phyloP scores from a whole-genome alignment of 2,797 vertebrate genomes.

The Tenualosa ilisha region DNA sequence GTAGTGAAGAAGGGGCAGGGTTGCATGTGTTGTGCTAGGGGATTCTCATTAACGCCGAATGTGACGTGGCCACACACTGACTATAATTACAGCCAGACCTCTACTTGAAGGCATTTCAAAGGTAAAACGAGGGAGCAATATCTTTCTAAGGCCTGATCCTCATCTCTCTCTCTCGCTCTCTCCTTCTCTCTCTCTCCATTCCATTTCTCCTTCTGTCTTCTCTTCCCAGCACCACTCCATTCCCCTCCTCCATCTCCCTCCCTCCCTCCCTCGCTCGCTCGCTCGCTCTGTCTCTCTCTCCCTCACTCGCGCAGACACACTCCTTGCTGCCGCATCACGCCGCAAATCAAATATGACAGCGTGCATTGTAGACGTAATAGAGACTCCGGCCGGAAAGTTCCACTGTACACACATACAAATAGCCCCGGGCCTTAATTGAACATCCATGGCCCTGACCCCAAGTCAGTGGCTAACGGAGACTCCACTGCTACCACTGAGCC shows the following conservation, averaged over 20 bases:
- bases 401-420: conserved; percentile 60
- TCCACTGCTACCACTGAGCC: neutral
- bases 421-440: conserved; percentile 60
- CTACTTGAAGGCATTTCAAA: conserved; percentile 52
- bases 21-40: neutral
- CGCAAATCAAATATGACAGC: conserved; percentile 76
- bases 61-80: conserved; percentile 48
- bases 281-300: neutral
- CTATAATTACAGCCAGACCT: conserved; percentile 39
- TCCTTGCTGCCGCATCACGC: conserved; percentile 44
- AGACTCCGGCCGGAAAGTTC: conserved; percentile 57
- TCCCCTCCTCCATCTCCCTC: neutral
- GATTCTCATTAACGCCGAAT: conserved; percentile 54
- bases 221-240: neutral
- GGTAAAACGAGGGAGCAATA: conserved; percentile 38
- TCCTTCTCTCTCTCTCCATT: conserved; percentile 12
- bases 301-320: conserved; percentile 19
- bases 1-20: neutral
- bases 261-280: conserved; percentile 19
- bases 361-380: conserved; percentile 74
- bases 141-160: conserved; percentile 10
- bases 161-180: neutral
- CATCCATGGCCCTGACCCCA: conserved; percentile 54
- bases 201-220: conserved; percentile 33
- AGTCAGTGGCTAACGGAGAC: neutral